phyloP scores from a whole-genome alignment of 2,113 vertebrate genomes.

The Tetrax tetrax region DNA sequence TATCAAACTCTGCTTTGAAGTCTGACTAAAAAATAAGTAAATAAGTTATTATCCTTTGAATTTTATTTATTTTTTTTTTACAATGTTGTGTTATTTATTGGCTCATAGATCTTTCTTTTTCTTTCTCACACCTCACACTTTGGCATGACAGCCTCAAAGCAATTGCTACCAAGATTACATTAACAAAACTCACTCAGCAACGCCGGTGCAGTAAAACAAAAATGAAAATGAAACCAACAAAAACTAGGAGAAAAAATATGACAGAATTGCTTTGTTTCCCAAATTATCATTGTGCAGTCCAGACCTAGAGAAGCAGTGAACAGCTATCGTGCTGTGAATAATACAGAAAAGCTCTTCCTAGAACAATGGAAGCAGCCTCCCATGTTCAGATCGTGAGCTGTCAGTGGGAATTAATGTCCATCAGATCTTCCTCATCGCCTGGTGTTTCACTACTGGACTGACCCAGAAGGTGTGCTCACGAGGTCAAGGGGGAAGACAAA shows the following conservation, averaged over 20 bases:
- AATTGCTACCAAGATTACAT: not conserved
- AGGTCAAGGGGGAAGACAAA: not conserved
- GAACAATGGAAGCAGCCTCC: not conserved
- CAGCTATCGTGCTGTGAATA: not conserved
- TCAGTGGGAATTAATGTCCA: not conserved
- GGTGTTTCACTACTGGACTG: not conserved
- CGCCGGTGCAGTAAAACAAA: not conserved
- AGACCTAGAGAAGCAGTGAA: not conserved
- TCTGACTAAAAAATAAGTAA: not conserved
- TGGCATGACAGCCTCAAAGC: not conserved
- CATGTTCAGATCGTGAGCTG: not conserved
- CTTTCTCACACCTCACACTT: slow-evolving; percentile 5
- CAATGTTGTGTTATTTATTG: not conserved
- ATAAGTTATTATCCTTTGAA: not conserved
- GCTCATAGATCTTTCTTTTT: not conserved
- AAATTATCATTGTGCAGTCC: not conserved
- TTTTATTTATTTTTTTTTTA: not conserved
- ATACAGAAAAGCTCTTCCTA: not conserved
- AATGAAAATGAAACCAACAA: not conserved
- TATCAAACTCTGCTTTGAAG: not conserved
- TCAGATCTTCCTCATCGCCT: not conserved
- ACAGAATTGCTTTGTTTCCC: not conserved
- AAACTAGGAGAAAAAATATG: not conserved
- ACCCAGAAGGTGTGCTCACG: not conserved
- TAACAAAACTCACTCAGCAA: not conserved